A percentile compares a stretch with the other conserved stretches of the same genome.
Evolutionary conservation across 2,888 invertebrate species (phyloP).

Genomic region (Hemaris fuciformis): DNA sequence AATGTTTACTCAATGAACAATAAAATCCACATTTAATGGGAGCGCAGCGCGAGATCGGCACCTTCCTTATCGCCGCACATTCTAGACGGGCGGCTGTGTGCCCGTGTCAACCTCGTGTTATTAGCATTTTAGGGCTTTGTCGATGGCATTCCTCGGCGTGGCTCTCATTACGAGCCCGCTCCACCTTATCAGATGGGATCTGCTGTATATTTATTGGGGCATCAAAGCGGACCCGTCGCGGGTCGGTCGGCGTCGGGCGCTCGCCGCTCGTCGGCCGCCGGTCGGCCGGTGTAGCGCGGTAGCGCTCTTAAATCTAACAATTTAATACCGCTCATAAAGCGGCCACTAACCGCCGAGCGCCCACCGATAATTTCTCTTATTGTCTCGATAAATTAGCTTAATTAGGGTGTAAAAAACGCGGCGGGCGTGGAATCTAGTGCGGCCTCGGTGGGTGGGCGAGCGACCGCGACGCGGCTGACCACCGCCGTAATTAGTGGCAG

Average conservation of each 20-base stretch:
- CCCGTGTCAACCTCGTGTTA: conserved; percentile 43
- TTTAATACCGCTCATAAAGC: conserved; percentile 76
- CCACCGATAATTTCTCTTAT: conserved; percentile 73
- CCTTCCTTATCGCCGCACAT: conserved; percentile 45
- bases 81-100: conserved; percentile 15
- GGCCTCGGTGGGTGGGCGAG: conserved; percentile 66
- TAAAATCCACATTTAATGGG: conserved; percentile 57
- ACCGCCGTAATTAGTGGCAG: conserved; percentile 26
- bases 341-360: conserved; percentile 50
- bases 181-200: conserved; percentile 67
- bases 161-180: conserved; percentile 51
- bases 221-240: conserved; percentile 40
- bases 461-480: conserved; percentile 21
- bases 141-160: conserved; percentile 46
- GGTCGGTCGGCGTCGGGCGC: conserved; percentile 18
- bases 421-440: conserved; percentile 71
- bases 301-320: conserved; percentile 67
- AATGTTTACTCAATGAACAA: conserved; percentile 47
- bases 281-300: conserved; percentile 66
- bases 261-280: conserved; percentile 21
- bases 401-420: conserved; percentile 78
- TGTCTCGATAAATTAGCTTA: conserved; percentile 80
- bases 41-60: conserved; percentile 49
- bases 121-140: conserved; percentile 57
- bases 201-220: conserved; percentile 70